Evolutionary conservation across 2,888 invertebrate species (phyloP).

Genomic region (Coenonympha arcania): DNA sequence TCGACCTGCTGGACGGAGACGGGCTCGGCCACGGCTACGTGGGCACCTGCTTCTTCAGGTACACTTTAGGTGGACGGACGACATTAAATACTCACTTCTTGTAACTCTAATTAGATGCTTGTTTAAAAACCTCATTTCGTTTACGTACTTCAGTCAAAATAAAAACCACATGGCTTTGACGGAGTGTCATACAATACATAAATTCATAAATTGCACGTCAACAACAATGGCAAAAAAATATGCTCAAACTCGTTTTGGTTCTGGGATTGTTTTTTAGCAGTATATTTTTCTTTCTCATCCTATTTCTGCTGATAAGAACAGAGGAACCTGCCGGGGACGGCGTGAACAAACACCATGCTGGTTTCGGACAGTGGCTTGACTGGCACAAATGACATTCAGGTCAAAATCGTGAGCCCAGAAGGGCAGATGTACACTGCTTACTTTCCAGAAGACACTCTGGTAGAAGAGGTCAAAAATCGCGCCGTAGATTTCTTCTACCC

Average conservation of each 20-base stretch:
- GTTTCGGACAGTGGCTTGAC: constrained; percentile 50
- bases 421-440: constrained; percentile 52
- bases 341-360: no score
- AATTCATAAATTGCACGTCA: constrained; percentile 6
- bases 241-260: constrained; percentile 47
- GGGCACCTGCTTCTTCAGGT: constrained; percentile 60
- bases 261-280: constrained; percentile 44
- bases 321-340: no score
- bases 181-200: background rate
- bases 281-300: constrained; percentile 39
- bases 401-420: constrained; percentile 61
- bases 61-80: no score
- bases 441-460: constrained; percentile 54
- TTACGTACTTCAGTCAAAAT: no score
- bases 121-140: no score
- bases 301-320: constrained; percentile 25
- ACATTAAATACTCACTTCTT: no score
- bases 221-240: constrained; percentile 35
- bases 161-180: background rate
- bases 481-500: constrained; percentile 62
- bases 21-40: constrained; percentile 49
- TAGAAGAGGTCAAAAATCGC: constrained; percentile 60
- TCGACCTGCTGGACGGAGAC: constrained; percentile 49
- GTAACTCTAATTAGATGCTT: no score
- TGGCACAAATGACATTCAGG: constrained; percentile 42